Percentiles rank a stretch among this genome's conserved stretches.
phyloP scores from a whole-genome alignment of 2,113 vertebrate genomes.

The Emydura subglobosa region DNA sequence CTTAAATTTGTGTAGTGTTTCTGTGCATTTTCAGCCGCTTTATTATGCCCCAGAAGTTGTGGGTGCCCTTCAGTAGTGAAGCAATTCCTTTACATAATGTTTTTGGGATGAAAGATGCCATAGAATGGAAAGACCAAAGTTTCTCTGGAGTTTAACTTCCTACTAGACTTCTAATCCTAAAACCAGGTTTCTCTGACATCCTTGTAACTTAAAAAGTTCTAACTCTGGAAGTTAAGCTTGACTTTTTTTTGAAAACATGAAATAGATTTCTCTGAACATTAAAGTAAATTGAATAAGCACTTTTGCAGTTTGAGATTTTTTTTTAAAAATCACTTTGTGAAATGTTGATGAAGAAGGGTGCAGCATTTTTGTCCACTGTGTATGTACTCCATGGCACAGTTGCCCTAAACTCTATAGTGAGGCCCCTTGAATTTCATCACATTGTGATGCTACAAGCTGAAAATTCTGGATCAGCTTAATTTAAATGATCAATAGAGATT shows the following conservation, averaged over 20 bases:
- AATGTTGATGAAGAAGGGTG: background rate
- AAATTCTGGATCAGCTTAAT: background rate
- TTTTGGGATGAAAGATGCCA: background rate
- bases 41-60: background rate
- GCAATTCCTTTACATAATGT: accelerated
- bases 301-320: background rate
- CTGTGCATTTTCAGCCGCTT: background rate
- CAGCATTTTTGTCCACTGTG: background rate
- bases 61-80: accelerated
- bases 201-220: background rate
- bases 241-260: background rate
- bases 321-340: background rate
- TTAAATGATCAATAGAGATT: background rate
- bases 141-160: background rate
- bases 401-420: background rate
- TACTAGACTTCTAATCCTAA: background rate
- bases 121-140: background rate
- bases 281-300: background rate
- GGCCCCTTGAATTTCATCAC: background rate
- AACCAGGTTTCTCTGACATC: background rate
- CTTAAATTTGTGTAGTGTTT: background rate
- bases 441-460: background rate
- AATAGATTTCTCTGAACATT: background rate
- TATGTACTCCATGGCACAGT: background rate
- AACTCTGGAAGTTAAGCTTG: background rate